phyloP scores from a whole-genome alignment of 1,140 invertebrate genomes.

The Cydia strobilella region DNA sequence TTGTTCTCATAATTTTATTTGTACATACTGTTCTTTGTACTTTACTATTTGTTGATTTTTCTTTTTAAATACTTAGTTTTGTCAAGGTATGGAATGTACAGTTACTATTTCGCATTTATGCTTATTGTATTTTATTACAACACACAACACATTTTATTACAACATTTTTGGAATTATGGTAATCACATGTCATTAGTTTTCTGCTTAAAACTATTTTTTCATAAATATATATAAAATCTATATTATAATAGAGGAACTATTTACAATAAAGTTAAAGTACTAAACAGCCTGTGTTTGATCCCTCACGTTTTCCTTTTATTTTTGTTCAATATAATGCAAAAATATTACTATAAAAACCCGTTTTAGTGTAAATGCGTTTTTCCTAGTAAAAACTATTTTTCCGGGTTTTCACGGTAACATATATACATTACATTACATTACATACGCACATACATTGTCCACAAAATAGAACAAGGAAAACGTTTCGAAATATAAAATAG shows the following conservation, averaged over 20 bases:
- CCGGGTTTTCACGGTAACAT: too few relatives aligned
- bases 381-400: too few relatives aligned
- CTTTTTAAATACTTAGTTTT: background rate
- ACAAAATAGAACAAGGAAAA: too few relatives aligned
- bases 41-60: background rate
- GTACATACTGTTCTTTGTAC: background rate
- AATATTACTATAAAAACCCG: background rate
- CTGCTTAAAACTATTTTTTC: conserved; percentile 15
- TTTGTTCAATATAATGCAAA: background rate
- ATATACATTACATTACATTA: too few relatives aligned
- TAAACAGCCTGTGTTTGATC: conserved; percentile 13
- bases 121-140: too few relatives aligned
- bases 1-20: background rate
- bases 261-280: conserved; percentile 15
- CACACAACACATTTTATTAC: too few relatives aligned
- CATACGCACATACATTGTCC: too few relatives aligned
- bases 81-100: too few relatives aligned
- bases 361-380: too few relatives aligned
- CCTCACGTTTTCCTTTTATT: background rate
- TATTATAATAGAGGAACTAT: background rate
- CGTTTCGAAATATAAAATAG: too few relatives aligned
- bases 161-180: background rate
- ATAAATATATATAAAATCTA: conserved; percentile 7
- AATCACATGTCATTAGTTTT: background rate
- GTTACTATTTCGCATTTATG: too few relatives aligned